phyloP scores from a whole-genome alignment of 2,797 vertebrate genomes.

The Peromyscus eremicus region DNA sequence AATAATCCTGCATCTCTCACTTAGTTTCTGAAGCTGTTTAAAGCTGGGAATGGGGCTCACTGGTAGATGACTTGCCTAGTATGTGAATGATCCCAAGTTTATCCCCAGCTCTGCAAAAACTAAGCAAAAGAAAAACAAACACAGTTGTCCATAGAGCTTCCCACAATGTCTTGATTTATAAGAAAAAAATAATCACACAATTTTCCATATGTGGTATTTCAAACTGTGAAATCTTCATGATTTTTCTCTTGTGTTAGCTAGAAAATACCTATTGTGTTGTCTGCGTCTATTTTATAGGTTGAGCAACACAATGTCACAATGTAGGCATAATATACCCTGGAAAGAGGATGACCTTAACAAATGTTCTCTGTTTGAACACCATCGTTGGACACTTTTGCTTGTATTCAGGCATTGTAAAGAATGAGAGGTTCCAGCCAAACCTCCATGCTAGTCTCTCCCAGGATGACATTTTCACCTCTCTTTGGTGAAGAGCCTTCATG shows the following conservation, averaged over 20 bases:
- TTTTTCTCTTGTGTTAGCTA: slow-evolving; percentile 3
- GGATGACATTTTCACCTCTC: neutral
- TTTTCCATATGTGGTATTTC: neutral
- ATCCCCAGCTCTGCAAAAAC: neutral
- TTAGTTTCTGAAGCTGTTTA: slow-evolving; percentile 27
- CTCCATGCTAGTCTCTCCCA: neutral
- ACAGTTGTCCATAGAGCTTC: too few species aligned
- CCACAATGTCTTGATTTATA: neutral
- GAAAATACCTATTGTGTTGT: slow-evolving; percentile 33
- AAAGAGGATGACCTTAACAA: slow-evolving; percentile 63
- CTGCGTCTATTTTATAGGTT: neutral
- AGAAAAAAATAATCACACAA: neutral
- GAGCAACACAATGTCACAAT: neutral
- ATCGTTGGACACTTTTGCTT: slow-evolving; percentile 29
- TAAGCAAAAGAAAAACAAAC: neutral
- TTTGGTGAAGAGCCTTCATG: slow-evolving; percentile 60
- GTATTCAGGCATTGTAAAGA: slow-evolving; percentile 25
- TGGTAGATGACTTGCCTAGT: neutral
- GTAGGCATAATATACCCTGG: neutral
- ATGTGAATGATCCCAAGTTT: neutral
- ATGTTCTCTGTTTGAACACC: neutral
- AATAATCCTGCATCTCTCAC: slow-evolving; percentile 1
- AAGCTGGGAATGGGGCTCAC: too few species aligned
- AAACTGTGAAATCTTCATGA: slow-evolving; percentile 27
- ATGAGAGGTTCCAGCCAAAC: slow-evolving; percentile 35